These are phyloP conservation scores for Lacanobia oleracea DNA, from an alignment of 2,888 invertebrate species.

Conservation along the genomic window DNA sequence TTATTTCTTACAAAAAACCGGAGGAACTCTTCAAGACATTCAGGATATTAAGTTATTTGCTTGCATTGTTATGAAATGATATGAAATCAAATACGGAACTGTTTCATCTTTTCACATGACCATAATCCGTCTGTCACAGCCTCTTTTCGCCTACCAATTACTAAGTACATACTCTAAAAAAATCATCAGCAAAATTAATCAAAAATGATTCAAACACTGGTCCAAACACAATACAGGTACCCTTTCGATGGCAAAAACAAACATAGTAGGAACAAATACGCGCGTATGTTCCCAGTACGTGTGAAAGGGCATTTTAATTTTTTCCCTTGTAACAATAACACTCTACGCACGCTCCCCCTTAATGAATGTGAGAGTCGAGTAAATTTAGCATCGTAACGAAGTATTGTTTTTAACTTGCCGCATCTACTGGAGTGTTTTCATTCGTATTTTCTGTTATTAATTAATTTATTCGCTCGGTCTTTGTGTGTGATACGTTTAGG, in stretches of 20 bases:
- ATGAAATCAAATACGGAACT: neutral
- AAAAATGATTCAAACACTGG: slow-evolving; percentile 24
- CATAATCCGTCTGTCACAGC: too few species aligned
- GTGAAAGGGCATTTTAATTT: slow-evolving; percentile 54
- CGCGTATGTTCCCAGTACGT: slow-evolving; percentile 27
- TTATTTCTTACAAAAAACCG: neutral
- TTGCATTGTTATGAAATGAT: neutral
- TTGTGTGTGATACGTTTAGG: too few species aligned
- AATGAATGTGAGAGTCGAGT: slow-evolving; percentile 61
- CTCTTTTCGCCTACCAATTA: neutral
- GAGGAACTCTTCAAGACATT: neutral
- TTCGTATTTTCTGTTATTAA: slow-evolving; percentile 11
- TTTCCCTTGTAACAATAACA: slow-evolving; percentile 59
- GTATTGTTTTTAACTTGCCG: slow-evolving; percentile 62
- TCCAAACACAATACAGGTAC: slow-evolving; percentile 27
- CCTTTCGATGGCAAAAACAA: slow-evolving; percentile 38
- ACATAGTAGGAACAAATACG: slow-evolving; percentile 31
- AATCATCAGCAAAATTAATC: slow-evolving; percentile 33
- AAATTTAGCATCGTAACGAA: slow-evolving; percentile 61
- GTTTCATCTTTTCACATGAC: neutral
- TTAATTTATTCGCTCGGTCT: neutral
- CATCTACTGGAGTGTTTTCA: slow-evolving; percentile 32
- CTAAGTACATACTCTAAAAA: slow-evolving; percentile 13
- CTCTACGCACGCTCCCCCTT: slow-evolving; percentile 57
- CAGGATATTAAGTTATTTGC: neutral